Conservation (phyloP, 2,888 invertebrate genomes). For the Boloria euphrosyne region DNA sequence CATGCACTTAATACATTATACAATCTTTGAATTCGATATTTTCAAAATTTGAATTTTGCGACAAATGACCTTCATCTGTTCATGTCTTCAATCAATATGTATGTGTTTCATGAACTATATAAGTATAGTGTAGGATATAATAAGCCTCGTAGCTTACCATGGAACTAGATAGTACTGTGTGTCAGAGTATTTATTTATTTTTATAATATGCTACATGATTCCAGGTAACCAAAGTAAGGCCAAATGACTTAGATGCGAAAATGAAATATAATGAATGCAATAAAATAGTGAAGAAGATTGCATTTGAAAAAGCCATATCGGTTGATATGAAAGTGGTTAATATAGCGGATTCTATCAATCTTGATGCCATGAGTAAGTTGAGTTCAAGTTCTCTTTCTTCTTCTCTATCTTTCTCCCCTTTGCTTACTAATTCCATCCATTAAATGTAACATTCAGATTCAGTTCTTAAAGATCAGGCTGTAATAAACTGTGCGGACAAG, state of each 20-base stretch:
- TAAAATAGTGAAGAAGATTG: conserved; percentile 96
- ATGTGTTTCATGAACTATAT: too few relatives aligned
- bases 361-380: conserved; percentile 93
- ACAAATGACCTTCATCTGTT: too few relatives aligned
- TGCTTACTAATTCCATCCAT: conserved; percentile 7
- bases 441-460: too few relatives aligned
- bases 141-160: too few relatives aligned
- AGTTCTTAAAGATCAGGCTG: too few relatives aligned
- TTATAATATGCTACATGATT: conserved; percentile 42
- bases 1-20: too few relatives aligned
- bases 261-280: conserved; percentile 95
- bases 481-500: too few relatives aligned
- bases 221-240: conserved; percentile 94
- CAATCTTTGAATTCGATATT: too few relatives aligned
- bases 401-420: background rate
- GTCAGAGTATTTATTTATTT: background rate
- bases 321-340: conserved; percentile 94
- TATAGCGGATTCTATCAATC: conserved; percentile 93
- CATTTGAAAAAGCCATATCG: conserved; percentile 98
- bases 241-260: conserved; percentile 97
- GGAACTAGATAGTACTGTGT: too few relatives aligned
- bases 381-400: background rate
- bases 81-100: too few relatives aligned
- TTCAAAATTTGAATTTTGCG: too few relatives aligned
- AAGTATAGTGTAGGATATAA: too few relatives aligned